phyloP scores from a whole-genome alignment of 2,797 vertebrate genomes.

The Oryzias dopingdopingensis region DNA sequence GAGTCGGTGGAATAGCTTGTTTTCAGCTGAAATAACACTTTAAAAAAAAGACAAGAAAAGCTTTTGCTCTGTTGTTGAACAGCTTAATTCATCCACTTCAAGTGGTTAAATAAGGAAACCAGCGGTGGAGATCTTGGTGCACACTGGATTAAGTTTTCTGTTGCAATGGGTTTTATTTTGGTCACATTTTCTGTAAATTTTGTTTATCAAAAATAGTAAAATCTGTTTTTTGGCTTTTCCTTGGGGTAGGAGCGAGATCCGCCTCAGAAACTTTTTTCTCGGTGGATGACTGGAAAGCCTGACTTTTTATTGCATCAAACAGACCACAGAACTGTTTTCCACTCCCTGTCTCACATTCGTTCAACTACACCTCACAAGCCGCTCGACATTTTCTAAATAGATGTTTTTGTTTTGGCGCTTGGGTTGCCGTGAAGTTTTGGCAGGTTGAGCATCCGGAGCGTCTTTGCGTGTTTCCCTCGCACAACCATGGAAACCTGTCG shows the following conservation, averaged over 20 bases:
- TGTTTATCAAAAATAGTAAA: too few species aligned
- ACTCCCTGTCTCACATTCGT: constrained; percentile 9
- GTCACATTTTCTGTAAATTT: too few species aligned
- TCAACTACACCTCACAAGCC: constrained; percentile 16
- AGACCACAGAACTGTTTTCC: constrained; percentile 1
- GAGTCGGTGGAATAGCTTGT: neutral
- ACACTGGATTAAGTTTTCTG: neutral
- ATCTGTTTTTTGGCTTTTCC: too few species aligned
- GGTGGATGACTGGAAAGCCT: constrained; percentile 1
- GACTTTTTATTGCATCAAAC: constrained; percentile 1
- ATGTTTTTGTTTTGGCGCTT: constrained; percentile 24
- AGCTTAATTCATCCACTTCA: neutral
- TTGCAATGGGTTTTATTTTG: too few species aligned
- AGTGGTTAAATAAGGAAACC: constrained; percentile 8
- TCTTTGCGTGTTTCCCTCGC: constrained; percentile 38
- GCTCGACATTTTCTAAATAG: constrained; percentile 8
- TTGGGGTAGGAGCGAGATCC: neutral
- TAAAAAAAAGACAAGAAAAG: too few species aligned
- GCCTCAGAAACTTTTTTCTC: neutral
- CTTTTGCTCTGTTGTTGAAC: neutral
- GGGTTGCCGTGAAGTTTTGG: constrained; percentile 21
- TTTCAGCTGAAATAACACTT: too few species aligned
- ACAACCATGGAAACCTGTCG: constrained; percentile 26
- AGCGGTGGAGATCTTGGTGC: neutral
- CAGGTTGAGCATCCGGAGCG: constrained; percentile 34